These are phyloP conservation scores for Nothura maculosa DNA, from an alignment of 2,797 vertebrate genomes.

Conservation along the genomic window DNA sequence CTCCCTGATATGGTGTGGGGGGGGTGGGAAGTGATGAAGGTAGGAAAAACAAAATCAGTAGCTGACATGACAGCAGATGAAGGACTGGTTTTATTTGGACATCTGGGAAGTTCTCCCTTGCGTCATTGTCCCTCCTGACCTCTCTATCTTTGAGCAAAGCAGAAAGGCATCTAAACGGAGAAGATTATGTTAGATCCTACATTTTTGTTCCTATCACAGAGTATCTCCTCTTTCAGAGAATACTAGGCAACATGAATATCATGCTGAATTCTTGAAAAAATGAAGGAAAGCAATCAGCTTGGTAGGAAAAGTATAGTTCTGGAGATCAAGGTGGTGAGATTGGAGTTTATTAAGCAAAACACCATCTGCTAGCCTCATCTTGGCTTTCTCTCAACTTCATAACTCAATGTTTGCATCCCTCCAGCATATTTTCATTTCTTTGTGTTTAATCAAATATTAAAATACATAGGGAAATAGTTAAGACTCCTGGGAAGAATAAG, in stretches of 20 bases:
- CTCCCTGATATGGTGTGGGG: background rate
- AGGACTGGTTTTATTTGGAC: background rate
- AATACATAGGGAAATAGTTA: background rate
- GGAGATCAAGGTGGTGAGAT: background rate
- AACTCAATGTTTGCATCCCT: background rate
- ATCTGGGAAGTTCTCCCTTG: background rate
- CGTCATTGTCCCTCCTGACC: background rate
- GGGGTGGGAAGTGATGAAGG: background rate
- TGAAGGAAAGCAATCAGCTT: background rate
- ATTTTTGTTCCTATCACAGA: background rate
- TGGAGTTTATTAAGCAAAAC: background rate
- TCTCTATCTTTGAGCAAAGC: background rate
- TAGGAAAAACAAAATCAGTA: background rate
- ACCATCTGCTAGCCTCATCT: constrained; percentile 45
- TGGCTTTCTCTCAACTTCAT: constrained; percentile 7
- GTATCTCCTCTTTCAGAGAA: background rate
- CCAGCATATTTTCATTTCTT: constrained; percentile 16
- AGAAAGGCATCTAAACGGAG: background rate
- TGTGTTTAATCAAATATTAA: constrained; percentile 35
- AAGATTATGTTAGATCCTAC: background rate
- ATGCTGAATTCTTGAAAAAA: background rate
- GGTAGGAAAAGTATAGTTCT: background rate
- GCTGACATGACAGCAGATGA: background rate
- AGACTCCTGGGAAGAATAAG: background rate
- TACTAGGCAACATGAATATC: background rate